Evolutionary conservation across 2,113 vertebrate species (phyloP).

Genomic region (Merops nubicus): DNA sequence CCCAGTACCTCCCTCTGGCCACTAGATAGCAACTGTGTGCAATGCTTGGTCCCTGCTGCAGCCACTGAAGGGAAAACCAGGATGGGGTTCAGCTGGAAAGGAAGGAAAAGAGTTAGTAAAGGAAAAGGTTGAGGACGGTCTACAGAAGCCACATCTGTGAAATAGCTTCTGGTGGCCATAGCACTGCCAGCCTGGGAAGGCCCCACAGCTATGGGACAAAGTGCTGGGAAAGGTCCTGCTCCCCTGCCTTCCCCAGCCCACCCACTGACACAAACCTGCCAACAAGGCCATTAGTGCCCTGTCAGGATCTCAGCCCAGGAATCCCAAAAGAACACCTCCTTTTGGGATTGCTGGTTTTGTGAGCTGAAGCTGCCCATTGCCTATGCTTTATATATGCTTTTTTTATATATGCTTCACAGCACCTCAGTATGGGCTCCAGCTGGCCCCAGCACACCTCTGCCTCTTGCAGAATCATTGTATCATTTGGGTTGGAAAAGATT

Average conservation of each 20-base stretch:
- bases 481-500: not conserved
- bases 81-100: not conserved
- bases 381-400: too few species aligned
- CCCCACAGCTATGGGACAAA: not conserved
- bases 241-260: not conserved
- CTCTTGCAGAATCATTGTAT: not conserved
- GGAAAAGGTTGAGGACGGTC: not conserved
- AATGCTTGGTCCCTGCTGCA: not conserved
- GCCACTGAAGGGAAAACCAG: not conserved
- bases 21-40: slow-evolving; percentile 27
- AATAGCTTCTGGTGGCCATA: not conserved
- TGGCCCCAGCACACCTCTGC: not conserved
- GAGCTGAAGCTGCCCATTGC: too few species aligned
- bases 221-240: not conserved
- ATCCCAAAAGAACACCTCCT: fast-evolving
- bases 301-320: not conserved
- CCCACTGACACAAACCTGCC: not conserved
- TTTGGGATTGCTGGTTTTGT: not conserved
- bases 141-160: not conserved
- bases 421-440: fast-evolving
- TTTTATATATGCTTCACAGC: too few species aligned
- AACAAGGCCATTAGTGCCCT: too few species aligned
- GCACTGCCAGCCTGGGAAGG: too few species aligned
- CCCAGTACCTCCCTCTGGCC: not conserved
- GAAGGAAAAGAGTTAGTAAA: not conserved